phyloP scores from a whole-genome alignment of 2,113 vertebrate genomes.

The Gila orcuttii region DNA sequence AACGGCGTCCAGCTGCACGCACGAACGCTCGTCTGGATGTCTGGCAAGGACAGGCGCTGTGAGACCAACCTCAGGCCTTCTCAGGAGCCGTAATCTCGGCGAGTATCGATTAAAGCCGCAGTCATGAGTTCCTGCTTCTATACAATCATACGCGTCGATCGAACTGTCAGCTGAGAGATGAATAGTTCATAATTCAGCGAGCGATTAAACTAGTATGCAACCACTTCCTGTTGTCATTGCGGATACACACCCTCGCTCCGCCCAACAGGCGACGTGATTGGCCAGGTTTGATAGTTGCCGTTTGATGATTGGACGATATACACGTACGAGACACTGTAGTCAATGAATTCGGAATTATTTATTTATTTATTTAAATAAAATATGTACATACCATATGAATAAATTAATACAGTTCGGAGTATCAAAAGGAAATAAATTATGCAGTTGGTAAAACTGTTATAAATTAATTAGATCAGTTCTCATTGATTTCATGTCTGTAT shows the following conservation, averaged over 20 bases:
- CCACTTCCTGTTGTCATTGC: conserved; percentile 70
- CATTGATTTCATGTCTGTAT: too few species aligned
- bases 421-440: not conserved
- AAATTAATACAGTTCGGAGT: not conserved
- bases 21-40: not conserved
- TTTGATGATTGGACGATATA: conserved; percentile 43
- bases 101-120: not conserved
- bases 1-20: not conserved
- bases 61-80: conserved; percentile 7
- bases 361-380: not conserved
- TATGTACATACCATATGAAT: not conserved
- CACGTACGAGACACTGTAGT: not conserved
- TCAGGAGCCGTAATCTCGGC: not conserved
- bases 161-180: not conserved
- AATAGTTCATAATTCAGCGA: not conserved
- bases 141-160: not conserved
- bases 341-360: not conserved
- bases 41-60: conserved; percentile 29
- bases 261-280: conserved; percentile 57
- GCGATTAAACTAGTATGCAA: conserved; percentile 22
- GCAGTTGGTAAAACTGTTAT: too few species aligned
- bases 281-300: conserved; percentile 20
- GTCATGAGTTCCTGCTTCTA: not conserved
- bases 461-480: too few species aligned
- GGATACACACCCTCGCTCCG: conserved; percentile 27